Base-by-base conservation (phyloP, 2,113 vertebrate species). In the Corythornis madagascariensis region DNA sequence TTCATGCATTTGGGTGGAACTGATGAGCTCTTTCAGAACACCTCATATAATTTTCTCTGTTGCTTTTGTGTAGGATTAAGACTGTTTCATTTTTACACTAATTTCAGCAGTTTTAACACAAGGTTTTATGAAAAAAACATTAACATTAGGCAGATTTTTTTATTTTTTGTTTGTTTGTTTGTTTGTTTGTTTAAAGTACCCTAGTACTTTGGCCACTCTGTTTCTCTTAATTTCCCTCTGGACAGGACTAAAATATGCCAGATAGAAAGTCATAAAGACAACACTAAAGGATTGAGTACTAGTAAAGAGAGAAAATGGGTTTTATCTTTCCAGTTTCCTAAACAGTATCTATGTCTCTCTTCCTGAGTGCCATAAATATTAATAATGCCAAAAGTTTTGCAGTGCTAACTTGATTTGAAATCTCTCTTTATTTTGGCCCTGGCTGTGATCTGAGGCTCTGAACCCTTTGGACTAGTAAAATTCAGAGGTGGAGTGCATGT, bases 351-450 rank as follows among this genome's bases (percentile, higher is more conserved):
- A 31, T 2, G 4, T 67, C 28, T 77, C n/a, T 55, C 28, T 89
- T 86, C 14, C 16, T 0, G 0, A 53, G 38, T 86, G 72, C 56
- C 40, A 38, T 45, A 77, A 81, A 80, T 45, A 14, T 81, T 94
- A 93, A 81, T 86, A 83, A 57, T 29, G 47, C 52, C 83, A 55
- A 56, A 84, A 83, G 26, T 65, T 90, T 86, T 93, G 48, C 88
- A 86, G 83, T 69, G 92, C 60, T 75, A 92, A 59, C 73, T 61
- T 83, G 83, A 64, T 93, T 93, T 83, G 73, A 94, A 89, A 45
- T 86, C n/a, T 89, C 75, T 70, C 40, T 71, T 1, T 83, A 38
- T 91, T 89, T 92, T 86, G 59, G 8, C 38, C 47, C 88, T 78
- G 38, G 25, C 86, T 93, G 82, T 92, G 93, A 70, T 83, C 75